These are phyloP conservation scores for Caretta caretta DNA, from an alignment of 2,113 vertebrate species.

Conservation along the genomic window DNA sequence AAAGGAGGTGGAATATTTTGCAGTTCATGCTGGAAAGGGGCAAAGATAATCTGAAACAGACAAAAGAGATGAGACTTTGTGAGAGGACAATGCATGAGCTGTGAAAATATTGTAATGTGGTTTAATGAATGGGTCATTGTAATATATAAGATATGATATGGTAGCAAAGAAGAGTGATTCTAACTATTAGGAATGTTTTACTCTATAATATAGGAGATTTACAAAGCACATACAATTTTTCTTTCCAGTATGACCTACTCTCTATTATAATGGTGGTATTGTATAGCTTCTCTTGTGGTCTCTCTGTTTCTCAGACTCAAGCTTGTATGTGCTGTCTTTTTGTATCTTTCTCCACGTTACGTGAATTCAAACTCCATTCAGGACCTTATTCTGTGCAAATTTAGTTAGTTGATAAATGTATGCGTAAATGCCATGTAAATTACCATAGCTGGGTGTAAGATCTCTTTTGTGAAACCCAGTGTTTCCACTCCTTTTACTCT, in stretches of 20 bases:
- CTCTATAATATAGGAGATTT: background rate
- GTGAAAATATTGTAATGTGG: background rate
- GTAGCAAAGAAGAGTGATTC: background rate
- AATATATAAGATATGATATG: background rate
- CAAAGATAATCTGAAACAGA: slow-evolving; percentile 3
- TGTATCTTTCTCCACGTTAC: background rate
- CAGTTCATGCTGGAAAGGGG: background rate
- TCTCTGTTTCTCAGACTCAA: slow-evolving; percentile 6
- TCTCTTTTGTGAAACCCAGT: background rate
- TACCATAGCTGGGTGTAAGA: background rate
- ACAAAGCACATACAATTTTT: background rate
- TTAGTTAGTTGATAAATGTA: background rate
- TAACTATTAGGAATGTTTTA: background rate
- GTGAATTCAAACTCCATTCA: background rate
- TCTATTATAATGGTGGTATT: background rate
- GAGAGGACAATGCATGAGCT: background rate
- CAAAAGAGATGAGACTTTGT: background rate
- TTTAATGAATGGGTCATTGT: background rate
- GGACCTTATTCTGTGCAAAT: background rate
- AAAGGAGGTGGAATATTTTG: background rate
- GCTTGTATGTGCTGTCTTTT: slow-evolving; percentile 24
- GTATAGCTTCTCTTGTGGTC: slow-evolving; percentile 22
- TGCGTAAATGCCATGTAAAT: fast-evolving
- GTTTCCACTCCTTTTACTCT: background rate
- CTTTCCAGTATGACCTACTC: background rate